phyloP scores from a whole-genome alignment of 2,888 invertebrate genomes.

The Andrena camellia region DNA sequence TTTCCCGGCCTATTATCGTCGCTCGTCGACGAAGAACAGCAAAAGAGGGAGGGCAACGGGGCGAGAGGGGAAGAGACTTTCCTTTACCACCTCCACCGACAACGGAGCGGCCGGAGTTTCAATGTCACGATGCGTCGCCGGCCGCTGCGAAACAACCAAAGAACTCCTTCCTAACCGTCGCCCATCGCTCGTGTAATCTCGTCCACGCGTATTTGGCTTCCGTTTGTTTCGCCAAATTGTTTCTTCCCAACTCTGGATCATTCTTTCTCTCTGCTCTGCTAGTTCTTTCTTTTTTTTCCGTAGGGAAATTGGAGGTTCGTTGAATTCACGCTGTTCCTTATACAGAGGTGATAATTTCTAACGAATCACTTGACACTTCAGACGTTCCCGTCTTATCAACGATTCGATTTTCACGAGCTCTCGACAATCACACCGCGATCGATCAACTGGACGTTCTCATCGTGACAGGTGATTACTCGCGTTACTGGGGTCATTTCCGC shows the following conservation, averaged over 20 bases:
- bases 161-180: constrained; percentile 27
- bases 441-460: neutral
- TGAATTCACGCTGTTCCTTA: too few species aligned
- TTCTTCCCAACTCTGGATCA: neutral
- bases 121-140: constrained; percentile 63
- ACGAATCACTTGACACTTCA: neutral
- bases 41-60: constrained; percentile 25
- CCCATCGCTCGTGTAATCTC: constrained; percentile 9
- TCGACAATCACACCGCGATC: neutral
- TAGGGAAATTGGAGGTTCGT: too few species aligned
- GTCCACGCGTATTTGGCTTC: neutral
- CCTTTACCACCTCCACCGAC: constrained; percentile 53
- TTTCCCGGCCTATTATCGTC: constrained; percentile 49
- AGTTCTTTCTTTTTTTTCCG: neutral
- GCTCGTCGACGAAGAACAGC: constrained; percentile 41
- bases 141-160: constrained; percentile 41
- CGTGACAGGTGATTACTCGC: constrained; percentile 15
- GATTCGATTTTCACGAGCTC: neutral
- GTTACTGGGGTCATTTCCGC: neutral
- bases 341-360: too few species aligned
- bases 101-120: constrained; percentile 46
- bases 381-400: neutral
- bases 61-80: constrained; percentile 45
- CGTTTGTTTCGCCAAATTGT: neutral
- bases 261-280: neutral